Percentiles rank a stretch among this genome's conserved stretches.
Evolutionary conservation across 2,113 vertebrate genomes (phyloP).

Genomic region (Perca schrenkii): DNA sequence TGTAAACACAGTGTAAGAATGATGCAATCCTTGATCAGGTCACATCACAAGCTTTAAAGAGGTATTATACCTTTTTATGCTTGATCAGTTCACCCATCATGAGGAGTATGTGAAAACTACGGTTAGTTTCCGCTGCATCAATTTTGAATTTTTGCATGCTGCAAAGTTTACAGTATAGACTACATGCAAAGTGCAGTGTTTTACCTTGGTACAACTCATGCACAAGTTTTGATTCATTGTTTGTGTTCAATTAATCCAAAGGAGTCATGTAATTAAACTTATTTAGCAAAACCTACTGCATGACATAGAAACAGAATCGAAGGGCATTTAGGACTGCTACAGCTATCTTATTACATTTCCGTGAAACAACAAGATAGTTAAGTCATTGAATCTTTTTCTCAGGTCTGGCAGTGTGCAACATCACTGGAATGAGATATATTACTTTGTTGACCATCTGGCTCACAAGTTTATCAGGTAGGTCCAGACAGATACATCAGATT

Average conservation of each 20-base stretch:
- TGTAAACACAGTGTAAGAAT: background rate
- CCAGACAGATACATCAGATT: background rate
- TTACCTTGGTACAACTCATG: background rate
- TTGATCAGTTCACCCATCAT: background rate
- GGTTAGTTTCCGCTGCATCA: background rate
- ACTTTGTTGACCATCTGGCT: conserved; percentile 96
- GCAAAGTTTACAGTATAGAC: background rate
- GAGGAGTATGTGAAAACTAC: background rate
- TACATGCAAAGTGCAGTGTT: background rate
- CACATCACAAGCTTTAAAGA: background rate
- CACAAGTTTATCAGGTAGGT: conserved; percentile 95
- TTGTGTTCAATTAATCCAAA: background rate
- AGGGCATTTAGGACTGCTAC: background rate
- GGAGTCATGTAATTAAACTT: background rate
- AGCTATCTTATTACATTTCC: background rate
- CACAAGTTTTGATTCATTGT: background rate
- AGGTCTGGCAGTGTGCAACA: conserved; percentile 97
- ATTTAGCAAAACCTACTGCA: background rate
- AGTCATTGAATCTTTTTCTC: conserved; percentile 24
- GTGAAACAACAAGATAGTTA: background rate
- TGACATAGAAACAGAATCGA: background rate
- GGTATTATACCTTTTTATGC: background rate
- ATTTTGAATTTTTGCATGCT: background rate
- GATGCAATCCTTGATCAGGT: background rate
- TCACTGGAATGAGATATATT: conserved; percentile 98